Percentiles rank a stretch among this genome's conserved stretches.
phyloP scores from a whole-genome alignment of 53 echinoderm and acorn worm species.

The Actinopyga echinites region DNA sequence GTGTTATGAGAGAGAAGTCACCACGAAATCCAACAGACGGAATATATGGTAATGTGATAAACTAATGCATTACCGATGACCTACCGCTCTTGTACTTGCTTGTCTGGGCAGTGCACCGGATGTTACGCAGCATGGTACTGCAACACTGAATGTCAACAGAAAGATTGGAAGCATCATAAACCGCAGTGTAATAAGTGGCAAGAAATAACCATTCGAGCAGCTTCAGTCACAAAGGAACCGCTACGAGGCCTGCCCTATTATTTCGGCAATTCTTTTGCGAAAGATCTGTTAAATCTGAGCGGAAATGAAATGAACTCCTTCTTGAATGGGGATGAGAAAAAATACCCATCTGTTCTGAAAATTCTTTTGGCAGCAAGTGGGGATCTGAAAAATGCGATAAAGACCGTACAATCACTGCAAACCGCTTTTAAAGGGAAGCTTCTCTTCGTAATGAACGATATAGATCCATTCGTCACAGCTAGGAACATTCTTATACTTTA shows the following conservation, averaged over 20 bases:
- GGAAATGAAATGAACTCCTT: not conserved
- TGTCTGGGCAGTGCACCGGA: not conserved
- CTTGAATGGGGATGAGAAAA: not conserved
- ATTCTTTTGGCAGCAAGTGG: not conserved
- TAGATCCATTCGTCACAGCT: slow-evolving; percentile 2
- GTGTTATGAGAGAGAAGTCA: no score
- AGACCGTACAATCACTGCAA: not conserved
- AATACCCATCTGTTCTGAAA: not conserved
- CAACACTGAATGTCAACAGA: not conserved
- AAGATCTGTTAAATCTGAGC: not conserved
- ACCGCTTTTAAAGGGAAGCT: not conserved
- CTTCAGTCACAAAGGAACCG: no score
- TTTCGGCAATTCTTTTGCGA: slow-evolving; percentile 9
- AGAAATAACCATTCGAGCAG: not conserved
- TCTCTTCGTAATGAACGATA: not conserved
- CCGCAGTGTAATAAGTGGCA: not conserved
- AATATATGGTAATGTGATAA: no score
- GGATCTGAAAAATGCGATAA: not conserved
- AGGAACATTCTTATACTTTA: not conserved
- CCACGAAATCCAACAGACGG: no score
- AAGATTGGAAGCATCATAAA: not conserved
- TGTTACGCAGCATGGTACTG: not conserved
- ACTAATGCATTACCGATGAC: no score
- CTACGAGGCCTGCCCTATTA: not conserved
- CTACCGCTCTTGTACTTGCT: not conserved